Conservation (phyloP, 37 sponge, comb jelly and placozoan genomes). For the Spongilla lacustris region DNA sequence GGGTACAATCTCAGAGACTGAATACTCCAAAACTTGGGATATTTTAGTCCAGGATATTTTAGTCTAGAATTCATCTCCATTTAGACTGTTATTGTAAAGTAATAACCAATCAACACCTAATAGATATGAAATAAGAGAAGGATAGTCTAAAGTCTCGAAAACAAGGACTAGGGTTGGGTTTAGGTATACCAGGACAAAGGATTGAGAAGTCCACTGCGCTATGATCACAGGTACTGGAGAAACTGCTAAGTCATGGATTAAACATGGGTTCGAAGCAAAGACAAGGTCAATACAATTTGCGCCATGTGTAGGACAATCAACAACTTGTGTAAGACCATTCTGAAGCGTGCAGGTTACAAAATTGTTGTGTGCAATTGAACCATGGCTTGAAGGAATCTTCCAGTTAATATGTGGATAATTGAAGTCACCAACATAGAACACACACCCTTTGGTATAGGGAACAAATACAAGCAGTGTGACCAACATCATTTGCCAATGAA, state of each 20-base stretch:
- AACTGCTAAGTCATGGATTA: conserved; percentile 1
- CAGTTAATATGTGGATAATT: neutral
- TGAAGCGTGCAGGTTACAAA: conserved; percentile 1
- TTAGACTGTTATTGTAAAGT: neutral
- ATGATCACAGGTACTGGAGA: neutral
- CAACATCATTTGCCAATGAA: neutral
- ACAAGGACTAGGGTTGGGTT: neutral
- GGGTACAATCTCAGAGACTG: neutral
- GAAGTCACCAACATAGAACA: neutral
- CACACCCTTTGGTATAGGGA: conserved; percentile 1
- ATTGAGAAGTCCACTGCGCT: neutral
- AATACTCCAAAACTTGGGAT: neutral
- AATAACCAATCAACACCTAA: neutral
- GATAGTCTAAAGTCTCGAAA: neutral
- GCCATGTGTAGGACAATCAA: conserved; percentile 1
- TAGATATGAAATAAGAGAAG: neutral
- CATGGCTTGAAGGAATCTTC: neutral
- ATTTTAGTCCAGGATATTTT: neutral
- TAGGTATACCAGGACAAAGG: conserved; percentile 1
- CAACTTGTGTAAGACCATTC: neutral
- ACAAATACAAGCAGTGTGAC: neutral
- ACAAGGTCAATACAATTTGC: neutral
- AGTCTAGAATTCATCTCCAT: neutral
- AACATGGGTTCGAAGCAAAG: conserved; percentile 1
- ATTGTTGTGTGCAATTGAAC: neutral